phyloP scores from a whole-genome alignment of 64 coral and sea anemone species.

The Porites lutea region DNA sequence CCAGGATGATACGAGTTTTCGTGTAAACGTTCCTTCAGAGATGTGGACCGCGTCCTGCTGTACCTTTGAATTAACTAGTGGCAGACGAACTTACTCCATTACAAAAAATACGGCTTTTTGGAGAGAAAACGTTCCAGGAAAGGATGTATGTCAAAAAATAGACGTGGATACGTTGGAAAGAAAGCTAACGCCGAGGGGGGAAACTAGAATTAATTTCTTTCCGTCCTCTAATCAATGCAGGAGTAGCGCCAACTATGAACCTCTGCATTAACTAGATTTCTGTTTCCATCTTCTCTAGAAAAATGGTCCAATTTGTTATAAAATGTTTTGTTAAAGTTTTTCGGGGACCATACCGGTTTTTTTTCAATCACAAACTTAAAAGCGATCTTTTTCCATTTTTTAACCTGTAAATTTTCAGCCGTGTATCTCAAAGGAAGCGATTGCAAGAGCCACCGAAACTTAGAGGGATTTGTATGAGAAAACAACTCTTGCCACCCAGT shows the following conservation, averaged over 20 bases:
- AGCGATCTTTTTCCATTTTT: too few relatives aligned
- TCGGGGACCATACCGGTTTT: too few relatives aligned
- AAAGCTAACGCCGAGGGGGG: not conserved
- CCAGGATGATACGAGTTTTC: not conserved
- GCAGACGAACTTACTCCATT: not conserved
- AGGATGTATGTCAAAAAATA: not conserved
- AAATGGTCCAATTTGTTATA: too few relatives aligned
- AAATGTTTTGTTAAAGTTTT: too few relatives aligned
- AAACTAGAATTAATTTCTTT: not conserved
- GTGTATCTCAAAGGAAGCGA: too few relatives aligned
- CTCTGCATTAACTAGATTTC: too few relatives aligned
- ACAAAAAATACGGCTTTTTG: not conserved
- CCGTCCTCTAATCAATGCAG: not conserved
- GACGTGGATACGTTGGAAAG: not conserved
- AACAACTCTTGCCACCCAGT: too few relatives aligned
- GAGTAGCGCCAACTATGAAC: not conserved
- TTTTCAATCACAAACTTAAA: too few relatives aligned
- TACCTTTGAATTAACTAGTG: not conserved
- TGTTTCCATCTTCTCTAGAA: too few relatives aligned
- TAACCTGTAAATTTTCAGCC: too few relatives aligned
- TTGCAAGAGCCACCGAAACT: too few relatives aligned
- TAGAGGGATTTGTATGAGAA: too few relatives aligned
- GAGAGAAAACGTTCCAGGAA: not conserved
- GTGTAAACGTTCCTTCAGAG: not conserved
- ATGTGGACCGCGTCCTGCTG: conserved; percentile 13